Evolutionary conservation across 1,140 invertebrate genomes (phyloP), one percentile per base, ranked within the genome.

Genomic region (Drosophila kanapiae): DNA sequence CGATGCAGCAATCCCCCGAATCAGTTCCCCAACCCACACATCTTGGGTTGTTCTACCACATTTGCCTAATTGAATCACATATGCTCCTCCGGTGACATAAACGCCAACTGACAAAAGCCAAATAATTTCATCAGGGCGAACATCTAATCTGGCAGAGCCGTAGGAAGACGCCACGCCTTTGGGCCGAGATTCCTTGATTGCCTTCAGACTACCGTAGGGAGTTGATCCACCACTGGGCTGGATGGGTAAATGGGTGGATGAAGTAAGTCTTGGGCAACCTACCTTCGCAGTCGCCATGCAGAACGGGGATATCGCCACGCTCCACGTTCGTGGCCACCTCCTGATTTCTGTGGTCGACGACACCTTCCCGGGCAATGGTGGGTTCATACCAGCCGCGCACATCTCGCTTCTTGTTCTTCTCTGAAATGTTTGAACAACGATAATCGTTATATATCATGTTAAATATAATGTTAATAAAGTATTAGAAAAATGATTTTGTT

Each of bases 241-340:
- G 47, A 48, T 29, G 56, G 56, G 38, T 3, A 40, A 51, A 51
- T 75, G 61, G 61, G 42, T 62, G 61, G 27, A 18, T 67, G 16
- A 40, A 45, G 47, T 53, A 33, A 38, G 35, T 51, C 60, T 40
- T 42, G 51, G 49, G 38, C 37, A 57, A 83, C 91, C 75, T 93
- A 95, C 95, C 94, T 92, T 95, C 94, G 82, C 95, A 96, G 75
- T 96, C 94, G 74, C 95, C 95, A 79, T 95, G 94, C 58, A 95
- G 93, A 18, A 95, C 94, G 18, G 96, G 96, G 83, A 97, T 97
- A 91, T 97, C 97, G 60, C 96, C 96, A 93, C 95, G 94, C 58
- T 94, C 86, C 31, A 78, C 81, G 4, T 93, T 92, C 56, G 94
- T 92, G 14, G 88, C 85, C 58, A 85, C 78, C 71, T 91, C 82